Base-by-base conservation (phyloP, 1,140 invertebrate species). In the Drosophila seguyi region DNA sequence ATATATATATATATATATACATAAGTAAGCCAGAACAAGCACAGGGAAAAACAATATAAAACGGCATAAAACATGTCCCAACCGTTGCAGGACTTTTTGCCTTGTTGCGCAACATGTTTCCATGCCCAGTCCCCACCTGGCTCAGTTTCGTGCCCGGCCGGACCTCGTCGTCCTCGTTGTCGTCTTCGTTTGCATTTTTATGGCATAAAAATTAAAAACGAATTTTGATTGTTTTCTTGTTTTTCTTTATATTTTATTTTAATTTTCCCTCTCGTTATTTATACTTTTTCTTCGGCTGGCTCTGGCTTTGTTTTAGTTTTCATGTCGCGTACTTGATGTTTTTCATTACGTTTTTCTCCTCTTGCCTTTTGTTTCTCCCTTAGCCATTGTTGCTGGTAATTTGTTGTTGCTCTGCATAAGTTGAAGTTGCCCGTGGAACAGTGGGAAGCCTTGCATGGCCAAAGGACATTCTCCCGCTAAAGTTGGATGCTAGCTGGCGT, bases 151-250 rank as follows among this genome's bases (percentile, higher is more conserved):
- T 88, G 84, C 68, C 69, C 57, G 44, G 75, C 68, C 39, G 36
- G 16, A 45, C 58, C 25, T 66, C 25, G 47, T 48, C 48, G 62
- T 69, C 81, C 71, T 90, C 42, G 18, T 44, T 18, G 27, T 31
- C 48, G 75, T 73, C 81, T 78, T 85, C 85, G 81, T 88, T 88
- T 85, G 86, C 85, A 88, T 88, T 88, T 88, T 88, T 88, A 88
- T 88, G 85, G 85, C 78, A 88, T 88, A 90, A 88, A 88, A 88
- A 88, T 88, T 90, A 88, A 88, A 88, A 88, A 88, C 81, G 84
- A 88, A 88, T 90, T 90, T 88, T 90, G 84, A 90, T 88, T 88
- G 85, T 88, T 88, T 87, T 90, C 58, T 73, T 72, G 27, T 57
- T 59, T 36, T 50, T 72, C 44, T 48, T 73, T 73, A 39, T 42